Base-by-base conservation (phyloP, 2,113 vertebrate genomes). In the Gymnocephalus cernua region DNA sequence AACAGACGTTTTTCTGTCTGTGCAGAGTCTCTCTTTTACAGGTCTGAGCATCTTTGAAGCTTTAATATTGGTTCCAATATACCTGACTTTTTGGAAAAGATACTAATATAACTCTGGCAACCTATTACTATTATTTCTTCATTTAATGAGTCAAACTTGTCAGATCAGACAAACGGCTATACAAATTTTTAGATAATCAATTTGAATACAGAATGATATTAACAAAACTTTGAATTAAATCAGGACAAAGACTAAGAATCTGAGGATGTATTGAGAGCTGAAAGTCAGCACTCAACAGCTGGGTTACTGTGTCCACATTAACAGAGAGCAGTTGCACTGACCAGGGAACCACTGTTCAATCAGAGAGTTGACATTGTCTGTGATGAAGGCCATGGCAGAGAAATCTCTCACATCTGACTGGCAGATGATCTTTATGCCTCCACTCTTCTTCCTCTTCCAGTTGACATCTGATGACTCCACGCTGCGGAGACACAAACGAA, bases 321-420 rank as follows among this genome's bases (percentile, higher is more conserved):
- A 67, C 9, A 63, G n/a, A 45, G 23, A 7, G 1, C 6, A 23
- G 13, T 0, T 32, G 50, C 12, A 92, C 97, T 96, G 93, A 99
- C 98, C 98, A 1, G 98, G 98, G 92, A 99, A 99, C 98, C 98
- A 99, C 93, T 99, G 98, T 83, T 99, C 98, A 4, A 99, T 99
- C 81, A 99, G 90, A 29, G 96, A 95, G 84, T 97, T 98, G 91
- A 99, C 95, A 1, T 99, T 98, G 91, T 99, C 98, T 0, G 98
- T 99, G 93, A 99, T 97, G 87, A 99, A 99, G 0, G 98, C 98
- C 97, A 99, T 97, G 1, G 98, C 98, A 0, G 98, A 99, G 88
- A 99, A 99, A 91, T 99, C 98, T 86, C 98, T 96, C 29, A 82
- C 88, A 83, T 99, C 97, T 1, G 98, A 99, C 27, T 99, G 98